These are phyloP conservation scores for Platycheirus albimanus DNA, from an alignment of 2,888 invertebrate species.

Conservation along the genomic window DNA sequence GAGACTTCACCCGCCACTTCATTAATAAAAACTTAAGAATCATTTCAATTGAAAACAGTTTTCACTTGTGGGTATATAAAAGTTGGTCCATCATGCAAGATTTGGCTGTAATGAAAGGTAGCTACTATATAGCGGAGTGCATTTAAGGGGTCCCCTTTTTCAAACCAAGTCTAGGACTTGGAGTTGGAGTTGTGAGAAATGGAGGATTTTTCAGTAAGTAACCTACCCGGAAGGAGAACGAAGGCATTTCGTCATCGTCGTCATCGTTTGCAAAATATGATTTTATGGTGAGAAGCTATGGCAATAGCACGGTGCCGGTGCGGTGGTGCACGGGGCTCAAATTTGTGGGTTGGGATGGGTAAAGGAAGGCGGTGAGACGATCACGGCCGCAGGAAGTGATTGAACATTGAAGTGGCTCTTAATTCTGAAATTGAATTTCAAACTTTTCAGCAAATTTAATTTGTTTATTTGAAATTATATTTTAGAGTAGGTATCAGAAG, in stretches of 20 bases:
- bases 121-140: neutral
- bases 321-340: no score
- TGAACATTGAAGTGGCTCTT: constrained; percentile 61
- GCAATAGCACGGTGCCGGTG: neutral
- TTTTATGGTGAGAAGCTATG: constrained; percentile 17
- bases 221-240: constrained; percentile 4
- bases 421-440: constrained; percentile 54
- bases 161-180: constrained; percentile 26
- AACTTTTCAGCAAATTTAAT: constrained; percentile 54
- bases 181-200: no score
- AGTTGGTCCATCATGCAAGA: constrained; percentile 39
- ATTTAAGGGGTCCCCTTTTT: constrained; percentile 16
- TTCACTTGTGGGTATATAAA: constrained; percentile 47
- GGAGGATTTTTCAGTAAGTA: constrained; percentile 32
- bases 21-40: constrained; percentile 65
- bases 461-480: constrained; percentile 58
- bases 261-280: constrained; percentile 37
- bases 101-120: constrained; percentile 14
- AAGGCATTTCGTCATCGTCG: constrained; percentile 18
- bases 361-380: neutral
- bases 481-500: constrained; percentile 26
- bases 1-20: constrained; percentile 61
- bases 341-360: no score
- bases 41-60: constrained; percentile 60
- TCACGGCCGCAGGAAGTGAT: constrained; percentile 33